Base-by-base conservation (phyloP, 1,140 invertebrate species). In the Eupeodes corollae region DNA sequence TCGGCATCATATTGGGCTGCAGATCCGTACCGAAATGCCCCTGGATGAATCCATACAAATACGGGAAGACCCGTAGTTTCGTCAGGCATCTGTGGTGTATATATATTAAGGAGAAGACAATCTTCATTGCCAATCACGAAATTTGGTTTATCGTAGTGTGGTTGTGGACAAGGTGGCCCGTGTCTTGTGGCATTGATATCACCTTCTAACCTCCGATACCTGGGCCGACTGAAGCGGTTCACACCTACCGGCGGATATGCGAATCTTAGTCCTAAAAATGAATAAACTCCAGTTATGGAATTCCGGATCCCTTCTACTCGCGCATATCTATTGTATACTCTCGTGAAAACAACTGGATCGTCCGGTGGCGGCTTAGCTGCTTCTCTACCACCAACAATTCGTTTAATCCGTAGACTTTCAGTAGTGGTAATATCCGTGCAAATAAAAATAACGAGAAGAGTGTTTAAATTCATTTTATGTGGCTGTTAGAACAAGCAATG, bases 61-160 rank as follows among this genome's bases (percentile, higher is more conserved):
- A 80, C 77, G 0, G 78, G 78, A 47, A 76, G 61, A 5, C 73
- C 71, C 3, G 68, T 70, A 11, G 64, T 68, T 44, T 70, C 63
- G 43, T 76, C 72, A 2, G 76, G 77, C 46, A 79, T 69, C 32
- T 67, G 68, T 3, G 86, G 86, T 0, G 80, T 79, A 56, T 84
- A 87, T n/a, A 89, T 69, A 56, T 88, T 88, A 2, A 88, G 67
- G 59, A 82, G 80, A 26, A 88, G 67, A 65, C 86, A 89, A 61
- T 89, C 80, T 61, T 88, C 86, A 37, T 70, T 74, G 10, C 77
- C 77, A 26, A 79, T 61, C 8, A 78, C 52, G 32, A 55, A 46
- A 34, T 52, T 15, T 3, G 45, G 55, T 3, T 52, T 49, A 38
- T 68, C 61, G 13, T 64, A 68, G 55, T 72, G 64, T 5, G 75